Base-by-base conservation (phyloP, 2,888 invertebrate genomes). In the Horisme vitalbata region DNA sequence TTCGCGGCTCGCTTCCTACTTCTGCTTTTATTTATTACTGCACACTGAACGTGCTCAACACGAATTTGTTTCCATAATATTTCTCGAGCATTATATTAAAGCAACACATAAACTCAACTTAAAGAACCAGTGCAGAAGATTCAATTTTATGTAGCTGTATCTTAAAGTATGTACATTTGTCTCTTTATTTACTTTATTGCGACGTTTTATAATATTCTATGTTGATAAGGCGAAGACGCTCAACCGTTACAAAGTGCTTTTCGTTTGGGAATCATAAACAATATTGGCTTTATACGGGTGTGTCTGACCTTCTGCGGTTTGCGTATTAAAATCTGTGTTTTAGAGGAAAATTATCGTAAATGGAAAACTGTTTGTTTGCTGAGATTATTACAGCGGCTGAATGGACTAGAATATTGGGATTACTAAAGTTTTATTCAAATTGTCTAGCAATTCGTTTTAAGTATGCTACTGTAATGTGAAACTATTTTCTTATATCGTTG, bases 61-160 rank as follows among this genome's bases (percentile, higher is more conserved):
- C 78, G 83, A 88, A 87, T 88, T 88, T 88, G 88, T 88, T 87
- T 85, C 83, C 88, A 86, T 87, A 88, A 88, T 87, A 88, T 87
- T 87, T 84, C 83, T 79, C 74, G 65, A 70, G 68, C 70, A 68
- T 78, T 81, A 79, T 78, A 68, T 79, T 70, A 27, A 43, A 38
- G 37, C 33, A 43, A 24, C 67, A 41, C 47, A 63, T 41, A 79
- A 60, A 68, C 55, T 50, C 57, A 28, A 70, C 79, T 60, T 56
- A 79, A 68, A n/a, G 45, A 1, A 28, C 1, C 1, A 11, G 27
- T n/a, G 6, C 3, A 27, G 61, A 83, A 67, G 74, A 51, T 52
- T 35, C 39, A 66, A 61, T 66, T 62, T 84, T 41, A 52, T 44
- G 26, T 55, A 52, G 7, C 20, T 15, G 20, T 21, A 26, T 50